Evolutionary conservation across 2,113 vertebrate species (phyloP), one percentile per base, ranked within the genome.

Genomic region (Protomyctophum bolini): DNA sequence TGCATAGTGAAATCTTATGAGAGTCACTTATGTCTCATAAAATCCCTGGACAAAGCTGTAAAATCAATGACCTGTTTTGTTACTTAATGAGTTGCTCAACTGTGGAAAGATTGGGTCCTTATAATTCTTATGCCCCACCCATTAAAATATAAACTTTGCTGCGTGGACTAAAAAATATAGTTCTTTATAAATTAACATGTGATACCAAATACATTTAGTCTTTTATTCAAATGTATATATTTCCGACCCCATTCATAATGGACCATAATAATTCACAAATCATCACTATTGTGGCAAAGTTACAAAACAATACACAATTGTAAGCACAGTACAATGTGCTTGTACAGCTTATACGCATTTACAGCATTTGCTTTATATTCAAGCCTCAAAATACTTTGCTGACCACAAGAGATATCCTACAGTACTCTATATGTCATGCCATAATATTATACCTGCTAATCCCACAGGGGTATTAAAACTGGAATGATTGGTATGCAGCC

Each of bases 11-110:
- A 91, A 88, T 92, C 89, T 92, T 92, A 92, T 83, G 86, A 90
- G 89, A 92, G 90, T 92, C 92, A 92, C 90, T 94, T 93, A 93
- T 89, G 91, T 94, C 83, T 85, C 86, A 92, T 92, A 93, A 92
- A 92, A 90, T 87, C 82, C 63, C 83, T 85, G 80, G 88, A 90
- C 86, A 90, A 91, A 91, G 89, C 86, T 79, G 79, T 93, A 93
- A 93, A 94, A 91, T 85, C 90, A 92, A 91, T 91, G 91, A 91
- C 84, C 91, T 94, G 90, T 85, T 92, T 89, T 91, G 87, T 91
- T 92, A 86, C 85, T 88, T 91, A 93, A 94, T 91, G 87, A 90
- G 86, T 79, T 90, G 75, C 88, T 91, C 87, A 84, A 83, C 83
- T 88, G 82, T 87, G 80, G 76, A 92, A 83, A 92, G 86, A 88